These are phyloP conservation scores for Eristalinus aeneus DNA, from an alignment of 2,888 invertebrate genomes.

Conservation along the genomic window DNA sequence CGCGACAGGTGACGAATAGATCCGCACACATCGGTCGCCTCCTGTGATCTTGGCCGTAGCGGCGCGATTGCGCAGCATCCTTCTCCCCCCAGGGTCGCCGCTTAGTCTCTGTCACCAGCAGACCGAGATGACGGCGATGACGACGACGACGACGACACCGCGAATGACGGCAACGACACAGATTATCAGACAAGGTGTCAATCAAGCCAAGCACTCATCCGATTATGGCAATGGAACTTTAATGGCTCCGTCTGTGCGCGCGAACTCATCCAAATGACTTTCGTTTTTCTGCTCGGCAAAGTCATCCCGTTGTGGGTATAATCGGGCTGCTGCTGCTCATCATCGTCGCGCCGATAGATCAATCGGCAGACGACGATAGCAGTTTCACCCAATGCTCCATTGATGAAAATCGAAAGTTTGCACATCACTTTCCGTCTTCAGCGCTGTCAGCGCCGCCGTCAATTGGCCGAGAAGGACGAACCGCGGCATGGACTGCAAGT, in stretches of 20 bases:
- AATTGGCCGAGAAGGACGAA: background rate
- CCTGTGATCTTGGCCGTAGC: constrained; percentile 59
- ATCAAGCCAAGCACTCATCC: constrained; percentile 67
- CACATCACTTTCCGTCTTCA: constrained; percentile 66
- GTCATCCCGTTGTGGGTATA: constrained; percentile 47
- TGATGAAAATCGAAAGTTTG: constrained; percentile 71
- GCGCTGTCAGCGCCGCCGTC: background rate
- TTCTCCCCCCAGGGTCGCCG: constrained; percentile 33
- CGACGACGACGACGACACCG: constrained; percentile 2
- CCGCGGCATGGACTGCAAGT: background rate
- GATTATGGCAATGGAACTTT: constrained; percentile 71
- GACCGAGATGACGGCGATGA: background rate
- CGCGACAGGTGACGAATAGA: constrained; percentile 68
- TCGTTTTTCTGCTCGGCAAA: constrained; percentile 61
- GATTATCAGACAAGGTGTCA: constrained; percentile 67
- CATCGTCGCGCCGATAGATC: constrained; percentile 30
- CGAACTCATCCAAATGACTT: constrained; percentile 68
- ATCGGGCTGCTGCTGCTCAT: constrained; percentile 57
- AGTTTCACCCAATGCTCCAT: constrained; percentile 69
- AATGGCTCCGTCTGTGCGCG: constrained; percentile 65
- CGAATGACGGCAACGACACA: constrained; percentile 42
- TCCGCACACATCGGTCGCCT: constrained; percentile 52
- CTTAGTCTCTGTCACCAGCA: constrained; percentile 60
- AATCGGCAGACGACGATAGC: constrained; percentile 5
- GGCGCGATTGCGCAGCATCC: constrained; percentile 51